Evolutionary conservation across 2,888 invertebrate genomes (phyloP).

Genomic region (Tetropium fuscum): DNA sequence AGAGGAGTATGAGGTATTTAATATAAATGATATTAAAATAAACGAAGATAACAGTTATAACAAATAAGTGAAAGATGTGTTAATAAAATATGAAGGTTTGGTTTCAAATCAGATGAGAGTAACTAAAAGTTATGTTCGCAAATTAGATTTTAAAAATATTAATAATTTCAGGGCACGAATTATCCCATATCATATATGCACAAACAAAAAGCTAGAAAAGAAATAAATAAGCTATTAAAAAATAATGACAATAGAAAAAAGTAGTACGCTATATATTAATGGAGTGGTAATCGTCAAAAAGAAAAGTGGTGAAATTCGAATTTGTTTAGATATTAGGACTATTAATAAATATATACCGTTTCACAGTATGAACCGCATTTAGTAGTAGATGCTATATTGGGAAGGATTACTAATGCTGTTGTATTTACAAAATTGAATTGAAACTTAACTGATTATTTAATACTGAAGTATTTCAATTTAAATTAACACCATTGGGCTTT

Average conservation of each 20-base stretch:
- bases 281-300: slow-evolving; percentile 7
- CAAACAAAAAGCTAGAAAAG: background rate
- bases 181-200: slow-evolving; percentile 19
- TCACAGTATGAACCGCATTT: slow-evolving; percentile 11
- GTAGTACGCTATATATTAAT: slow-evolving; percentile 3
- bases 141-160: background rate
- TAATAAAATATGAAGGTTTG: too few species aligned
- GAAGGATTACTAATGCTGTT: background rate
- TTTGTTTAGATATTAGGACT: slow-evolving; percentile 5
- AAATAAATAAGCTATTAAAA: slow-evolving; percentile 5
- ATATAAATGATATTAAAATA: too few species aligned
- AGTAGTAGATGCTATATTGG: slow-evolving; percentile 14
- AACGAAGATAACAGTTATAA: too few species aligned
- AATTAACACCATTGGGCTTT: slow-evolving; percentile 10
- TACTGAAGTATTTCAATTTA: slow-evolving; percentile 11
- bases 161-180: background rate
- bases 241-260: slow-evolving; percentile 11
- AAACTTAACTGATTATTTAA: slow-evolving; percentile 1
- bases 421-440: background rate
- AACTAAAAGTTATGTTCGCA: background rate
- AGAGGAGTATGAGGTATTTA: too few species aligned
- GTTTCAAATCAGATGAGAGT: background rate
- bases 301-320: background rate
- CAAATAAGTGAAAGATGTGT: too few species aligned
- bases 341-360: slow-evolving; percentile 10